phyloP scores from a whole-genome alignment of 2,797 vertebrate species.

The Anas bahamensis region DNA sequence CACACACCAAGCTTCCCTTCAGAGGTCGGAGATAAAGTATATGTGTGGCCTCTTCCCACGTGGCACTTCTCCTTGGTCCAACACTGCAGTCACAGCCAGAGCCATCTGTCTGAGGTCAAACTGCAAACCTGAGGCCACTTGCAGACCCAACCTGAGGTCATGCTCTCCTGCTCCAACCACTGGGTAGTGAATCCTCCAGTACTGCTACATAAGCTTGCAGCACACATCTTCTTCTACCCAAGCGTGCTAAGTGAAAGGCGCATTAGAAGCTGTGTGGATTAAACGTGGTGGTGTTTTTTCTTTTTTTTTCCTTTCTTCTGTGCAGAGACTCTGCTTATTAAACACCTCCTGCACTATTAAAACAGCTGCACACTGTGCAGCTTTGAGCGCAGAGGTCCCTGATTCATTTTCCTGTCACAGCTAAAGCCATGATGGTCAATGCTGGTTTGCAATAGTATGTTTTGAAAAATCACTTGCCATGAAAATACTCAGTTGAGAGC shows the following conservation, averaged over 20 bases:
- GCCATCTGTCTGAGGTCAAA: neutral
- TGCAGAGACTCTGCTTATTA: neutral
- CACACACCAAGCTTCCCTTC: neutral
- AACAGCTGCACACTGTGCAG: neutral
- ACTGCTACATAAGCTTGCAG: neutral
- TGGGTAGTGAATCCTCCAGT: rapidly evolving
- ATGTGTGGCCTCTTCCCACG: rapidly evolving
- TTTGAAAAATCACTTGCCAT: neutral
- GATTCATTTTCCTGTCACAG: neutral
- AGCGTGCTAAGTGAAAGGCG: neutral
- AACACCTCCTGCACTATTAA: neutral
- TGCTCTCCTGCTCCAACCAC: neutral
- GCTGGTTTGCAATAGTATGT: neutral
- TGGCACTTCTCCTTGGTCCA: neutral
- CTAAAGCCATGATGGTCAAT: neutral
- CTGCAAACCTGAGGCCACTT: neutral
- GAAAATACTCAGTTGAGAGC: neutral
- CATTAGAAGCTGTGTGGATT: neutral
- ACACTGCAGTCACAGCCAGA: neutral
- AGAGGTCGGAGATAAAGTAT: neutral
- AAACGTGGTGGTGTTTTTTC: neutral
- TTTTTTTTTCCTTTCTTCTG: neutral
- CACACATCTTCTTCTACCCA: neutral
- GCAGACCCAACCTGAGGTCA: neutral
- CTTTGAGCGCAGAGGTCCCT: neutral